Percentiles rank a stretch among this genome's conserved stretches.
Evolutionary conservation across 2,888 invertebrate species (phyloP).

Genomic region (Lasius platythorax): DNA sequence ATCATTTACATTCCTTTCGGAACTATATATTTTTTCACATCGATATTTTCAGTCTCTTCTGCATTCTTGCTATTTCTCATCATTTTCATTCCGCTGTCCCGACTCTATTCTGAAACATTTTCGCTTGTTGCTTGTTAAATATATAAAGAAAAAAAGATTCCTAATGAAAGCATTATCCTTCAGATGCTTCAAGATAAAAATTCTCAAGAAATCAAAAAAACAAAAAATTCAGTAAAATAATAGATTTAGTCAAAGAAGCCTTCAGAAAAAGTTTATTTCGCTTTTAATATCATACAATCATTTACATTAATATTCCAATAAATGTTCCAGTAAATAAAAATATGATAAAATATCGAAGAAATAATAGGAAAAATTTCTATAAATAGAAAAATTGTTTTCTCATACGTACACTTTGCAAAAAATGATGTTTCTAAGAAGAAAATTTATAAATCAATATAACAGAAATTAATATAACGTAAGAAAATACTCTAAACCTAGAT

Average conservation of each 20-base stretch:
- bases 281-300: conserved; percentile 14
- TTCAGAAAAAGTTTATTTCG: conserved; percentile 29
- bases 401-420: background rate
- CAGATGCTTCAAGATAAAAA: background rate
- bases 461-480: background rate
- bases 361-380: background rate
- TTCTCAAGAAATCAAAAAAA: background rate
- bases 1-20: background rate
- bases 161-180: background rate
- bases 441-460: background rate
- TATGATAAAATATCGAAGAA: background rate
- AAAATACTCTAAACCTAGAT: background rate
- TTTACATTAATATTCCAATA: background rate
- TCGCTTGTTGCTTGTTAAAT: background rate
- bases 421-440: background rate
- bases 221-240: background rate
- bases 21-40: background rate
- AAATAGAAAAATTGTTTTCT: background rate
- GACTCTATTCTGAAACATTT: background rate
- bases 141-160: background rate
- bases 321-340: background rate
- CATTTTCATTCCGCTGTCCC: background rate
- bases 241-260: background rate
- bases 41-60: background rate
- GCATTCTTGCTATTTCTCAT: background rate